Evolutionary conservation across 2,888 invertebrate species (phyloP).

Genomic region (Dasysyrphus tricinctus): DNA sequence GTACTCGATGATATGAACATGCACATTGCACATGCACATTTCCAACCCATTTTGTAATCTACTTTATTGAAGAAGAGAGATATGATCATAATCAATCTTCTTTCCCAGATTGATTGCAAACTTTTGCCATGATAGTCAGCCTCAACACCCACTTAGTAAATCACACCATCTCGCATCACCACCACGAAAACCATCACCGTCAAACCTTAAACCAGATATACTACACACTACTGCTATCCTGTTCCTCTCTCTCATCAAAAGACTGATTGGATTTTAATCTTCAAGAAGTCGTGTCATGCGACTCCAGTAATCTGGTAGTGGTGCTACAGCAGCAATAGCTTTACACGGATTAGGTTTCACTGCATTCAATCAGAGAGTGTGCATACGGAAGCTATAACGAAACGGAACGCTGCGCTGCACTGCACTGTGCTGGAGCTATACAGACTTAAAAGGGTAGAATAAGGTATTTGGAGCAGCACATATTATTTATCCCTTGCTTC

Average conservation of each 20-base stretch:
- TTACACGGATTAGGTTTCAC: conserved; percentile 74
- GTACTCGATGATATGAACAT: background rate
- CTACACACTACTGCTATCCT: conserved; percentile 26
- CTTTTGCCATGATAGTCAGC: conserved; percentile 23
- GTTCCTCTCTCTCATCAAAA: conserved; percentile 45
- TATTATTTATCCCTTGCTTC: conserved; percentile 36
- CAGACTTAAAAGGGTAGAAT: conserved; percentile 7
- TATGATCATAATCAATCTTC: conserved; percentile 48
- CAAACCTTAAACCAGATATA: conserved; percentile 46
- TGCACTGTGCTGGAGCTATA: background rate
- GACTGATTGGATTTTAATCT: conserved; percentile 75
- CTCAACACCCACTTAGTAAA: conserved; percentile 14
- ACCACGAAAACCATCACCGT: conserved; percentile 13
- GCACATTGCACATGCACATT: background rate
- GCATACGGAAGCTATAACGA: conserved; percentile 54
- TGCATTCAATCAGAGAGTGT: conserved; percentile 60
- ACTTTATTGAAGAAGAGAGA: conserved; percentile 23
- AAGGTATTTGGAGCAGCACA: conserved; percentile 65
- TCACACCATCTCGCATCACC: conserved; percentile 26
- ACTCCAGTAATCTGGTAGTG: conserved; percentile 66
- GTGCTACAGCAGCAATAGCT: conserved; percentile 57
- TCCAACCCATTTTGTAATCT: conserved; percentile 5
- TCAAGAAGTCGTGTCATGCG: conserved; percentile 71
- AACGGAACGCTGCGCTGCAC: conserved; percentile 11
- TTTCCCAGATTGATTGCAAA: conserved; percentile 29